Base-by-base conservation (phyloP, 2,888 invertebrate species). In the Mythimna pallens region DNA sequence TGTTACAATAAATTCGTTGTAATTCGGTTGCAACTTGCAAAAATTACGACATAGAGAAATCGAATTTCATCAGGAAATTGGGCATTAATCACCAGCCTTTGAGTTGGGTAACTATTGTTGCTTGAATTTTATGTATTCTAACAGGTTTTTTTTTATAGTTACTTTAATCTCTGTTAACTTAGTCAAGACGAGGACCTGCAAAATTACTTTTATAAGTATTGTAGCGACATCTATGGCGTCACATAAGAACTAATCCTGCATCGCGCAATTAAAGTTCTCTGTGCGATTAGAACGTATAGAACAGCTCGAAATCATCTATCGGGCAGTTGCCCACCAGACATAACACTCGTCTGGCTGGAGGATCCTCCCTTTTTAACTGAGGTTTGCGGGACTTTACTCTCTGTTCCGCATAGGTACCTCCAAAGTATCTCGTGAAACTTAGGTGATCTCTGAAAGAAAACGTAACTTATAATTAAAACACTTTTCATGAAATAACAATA, bases 11-110 rank as follows among this genome's bases (percentile, higher is more conserved):
- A 64, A 64, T 61, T 52, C 64, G 25, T 58, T 58, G 17, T 40
- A 25, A 25, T 14, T 30, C 65, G 58, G 47, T 80, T 74, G 68
- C 71, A 68, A 43, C 57, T 34, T 20, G 47, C 57, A 64, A 25
- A 25, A 25, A 30, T 79, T 79, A 55, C 82, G 59, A 69, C 58
- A 70, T 22, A 20, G 72, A 69, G 78, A 80, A 81, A 81, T 81
- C 82, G 72, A 50, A 72, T 66, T 64, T 59, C 34, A 61, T 66
- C 68, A 64, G 63, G 66, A 81, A 71, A 80, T 77, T 76, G 65
- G 65, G 50, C 67, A 68, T 81, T 43, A 79, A 81, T 70, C 75
- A 80, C 80, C 22, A 22, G 62, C 40, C 7, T 20, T 22, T 47
- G 17, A 55, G 65, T 61, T 64, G 36, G 36, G 40, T 30, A 64